Evolutionary conservation across 1,140 invertebrate genomes (phyloP), one percentile per base, ranked within the genome.

Genomic region (Conopomorpha cramerella): DNA sequence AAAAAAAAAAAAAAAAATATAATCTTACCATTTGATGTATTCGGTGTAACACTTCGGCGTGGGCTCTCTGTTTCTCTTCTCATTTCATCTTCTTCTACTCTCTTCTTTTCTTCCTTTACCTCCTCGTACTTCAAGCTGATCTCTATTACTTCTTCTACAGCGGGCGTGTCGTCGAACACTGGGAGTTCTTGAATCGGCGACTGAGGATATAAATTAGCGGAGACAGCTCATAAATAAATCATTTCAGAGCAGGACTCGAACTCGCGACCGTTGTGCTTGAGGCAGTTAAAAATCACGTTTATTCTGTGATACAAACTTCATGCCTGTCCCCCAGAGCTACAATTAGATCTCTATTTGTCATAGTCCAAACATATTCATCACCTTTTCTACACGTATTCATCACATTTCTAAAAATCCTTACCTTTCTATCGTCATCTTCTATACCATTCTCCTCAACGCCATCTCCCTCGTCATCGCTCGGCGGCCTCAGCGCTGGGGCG

Each of bases 11-110:
- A n/a, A n/a, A n/a, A n/a, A n/a, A n/a, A n/a, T n/a, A 31, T 34
- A 27, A 3, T 37, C 43, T 50, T 46, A 77, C 76, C 71, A 44
- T 76, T 79, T 10, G 58, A 57, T 45, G 60, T 60, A 34, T 66
- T 77, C 36, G 63, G 62, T 10, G 65, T 76, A 26, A 67, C 58
- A 53, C 66, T 77, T 48, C 66, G 68, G 26, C 67, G 55, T 30
- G 61, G 76, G 39, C 58, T 77, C 46, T 72, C 76, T 43, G 54
- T 74, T 39, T 64, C 47, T 70, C 46, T 49, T 61, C 38, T 55
- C 41, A 41, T 66, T 70, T 41, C 61, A 70, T 62, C 71, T n/a
- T n/a, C n/a, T n/a, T n/a, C n/a, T 47, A 60, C 63, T 34, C 34
- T 23, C 39, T 53, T 66, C 44, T 51, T 63, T 16, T 47, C 49